phyloP scores from a whole-genome alignment of 1,140 invertebrate species.

The Pissodes strobi region DNA sequence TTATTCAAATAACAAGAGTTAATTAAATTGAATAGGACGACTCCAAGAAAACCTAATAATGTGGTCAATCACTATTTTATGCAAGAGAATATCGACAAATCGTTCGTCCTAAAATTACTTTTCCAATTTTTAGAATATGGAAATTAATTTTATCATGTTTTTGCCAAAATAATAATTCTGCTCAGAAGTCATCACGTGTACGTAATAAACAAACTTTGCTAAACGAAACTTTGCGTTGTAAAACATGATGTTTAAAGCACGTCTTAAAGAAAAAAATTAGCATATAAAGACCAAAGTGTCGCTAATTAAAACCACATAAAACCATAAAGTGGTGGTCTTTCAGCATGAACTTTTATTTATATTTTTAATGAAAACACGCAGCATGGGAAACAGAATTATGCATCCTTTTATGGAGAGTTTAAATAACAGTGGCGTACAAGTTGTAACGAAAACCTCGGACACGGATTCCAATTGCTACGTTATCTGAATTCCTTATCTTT shows the following conservation, averaged over 20 bases:
- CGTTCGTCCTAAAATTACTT: too few species aligned
- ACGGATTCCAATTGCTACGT: conserved; percentile 51
- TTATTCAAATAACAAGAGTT: too few species aligned
- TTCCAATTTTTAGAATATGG: too few species aligned
- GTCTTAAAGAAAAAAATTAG: neutral
- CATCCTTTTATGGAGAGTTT: conserved; percentile 46
- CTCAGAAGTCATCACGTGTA: too few species aligned
- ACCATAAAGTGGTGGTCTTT: conserved; percentile 40
- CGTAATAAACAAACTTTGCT: too few species aligned
- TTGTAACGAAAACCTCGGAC: conserved; percentile 49
- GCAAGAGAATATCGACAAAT: too few species aligned
- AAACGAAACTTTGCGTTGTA: too few species aligned
- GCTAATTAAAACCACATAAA: conserved; percentile 42
- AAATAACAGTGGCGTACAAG: conserved; percentile 53
- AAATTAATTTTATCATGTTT: too few species aligned
- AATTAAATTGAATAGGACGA: too few species aligned
- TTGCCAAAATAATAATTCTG: too few species aligned
- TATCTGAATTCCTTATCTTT: conserved; percentile 44
- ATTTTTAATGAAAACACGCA: conserved; percentile 43
- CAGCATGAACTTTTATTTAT: conserved; percentile 39
- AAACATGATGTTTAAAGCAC: neutral
- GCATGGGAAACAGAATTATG: conserved; percentile 50
- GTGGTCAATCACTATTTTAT: too few species aligned
- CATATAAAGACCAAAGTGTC: conserved; percentile 15
- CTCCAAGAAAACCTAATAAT: too few species aligned